These are phyloP conservation scores for Carabus problematicus DNA, from an alignment of 2,888 invertebrate species.

Conservation along the genomic window DNA sequence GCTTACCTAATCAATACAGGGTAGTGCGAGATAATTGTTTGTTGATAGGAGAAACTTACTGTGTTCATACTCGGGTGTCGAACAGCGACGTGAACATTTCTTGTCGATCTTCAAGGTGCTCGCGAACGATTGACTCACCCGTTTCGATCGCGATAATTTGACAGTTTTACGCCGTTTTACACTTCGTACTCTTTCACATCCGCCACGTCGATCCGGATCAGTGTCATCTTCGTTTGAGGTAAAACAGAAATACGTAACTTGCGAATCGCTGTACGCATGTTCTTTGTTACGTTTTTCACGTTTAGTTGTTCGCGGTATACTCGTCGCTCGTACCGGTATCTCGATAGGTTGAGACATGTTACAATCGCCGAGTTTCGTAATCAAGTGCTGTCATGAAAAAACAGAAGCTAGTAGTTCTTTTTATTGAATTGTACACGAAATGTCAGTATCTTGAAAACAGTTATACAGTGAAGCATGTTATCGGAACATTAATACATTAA, in stretches of 20 bases:
- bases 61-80: conserved; percentile 17
- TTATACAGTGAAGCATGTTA: no score
- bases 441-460: no score
- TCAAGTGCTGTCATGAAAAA: no score
- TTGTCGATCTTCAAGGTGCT: background rate
- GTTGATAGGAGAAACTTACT: no score
- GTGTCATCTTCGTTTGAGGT: conserved; percentile 11
- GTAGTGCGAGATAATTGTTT: no score
- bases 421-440: no score
- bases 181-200: background rate
- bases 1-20: no score
- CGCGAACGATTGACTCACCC: conserved; percentile 20
- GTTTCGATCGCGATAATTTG: conserved; percentile 20
- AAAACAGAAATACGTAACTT: conserved; percentile 22
- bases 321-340: conserved; percentile 6
- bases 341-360: conserved; percentile 10
- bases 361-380: no score
- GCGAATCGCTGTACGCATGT: conserved; percentile 25
- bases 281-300: background rate
- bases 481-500: no score
- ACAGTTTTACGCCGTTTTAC: conserved; percentile 19
- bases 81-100: background rate
- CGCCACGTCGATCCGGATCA: background rate
- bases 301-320: conserved; percentile 16
- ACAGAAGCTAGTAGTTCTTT: no score